A percentile compares a stretch with the other conserved stretches of the same genome.
Conservation (phyloP, 2,113 vertebrate genomes). For the Spea bombifrons region DNA sequence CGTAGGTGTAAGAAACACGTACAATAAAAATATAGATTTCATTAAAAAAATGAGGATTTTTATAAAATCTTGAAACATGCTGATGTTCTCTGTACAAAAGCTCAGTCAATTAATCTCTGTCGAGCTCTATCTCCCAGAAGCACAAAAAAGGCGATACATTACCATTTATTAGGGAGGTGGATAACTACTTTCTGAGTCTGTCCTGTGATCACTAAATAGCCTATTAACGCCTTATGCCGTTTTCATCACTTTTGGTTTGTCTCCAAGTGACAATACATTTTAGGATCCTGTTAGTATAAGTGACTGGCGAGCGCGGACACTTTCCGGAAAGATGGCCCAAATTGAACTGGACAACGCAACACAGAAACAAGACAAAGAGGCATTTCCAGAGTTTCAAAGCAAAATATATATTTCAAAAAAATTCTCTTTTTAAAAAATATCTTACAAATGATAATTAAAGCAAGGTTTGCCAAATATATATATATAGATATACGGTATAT, state of each 20-base stretch:
- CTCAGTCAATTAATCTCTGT: constrained; percentile 41
- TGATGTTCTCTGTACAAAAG: constrained; percentile 15
- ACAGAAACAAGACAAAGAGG: constrained; percentile 57
- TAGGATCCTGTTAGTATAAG: constrained; percentile 12
- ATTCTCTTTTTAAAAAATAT: constrained; percentile 51
- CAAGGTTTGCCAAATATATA: constrained; percentile 49
- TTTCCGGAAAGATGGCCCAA: neutral
- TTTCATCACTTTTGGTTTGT: constrained; percentile 27
- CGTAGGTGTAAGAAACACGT: no score
- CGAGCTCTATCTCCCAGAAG: constrained; percentile 17
- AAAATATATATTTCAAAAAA: constrained; percentile 55
- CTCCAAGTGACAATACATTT: constrained; percentile 23
- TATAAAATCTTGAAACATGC: constrained; percentile 2
- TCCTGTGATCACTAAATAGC: constrained; percentile 29
- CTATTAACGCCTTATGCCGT: constrained; percentile 29
- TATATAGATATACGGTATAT: no score
- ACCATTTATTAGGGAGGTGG: constrained; percentile 38
- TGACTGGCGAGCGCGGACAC: neutral
- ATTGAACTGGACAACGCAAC: constrained; percentile 33
- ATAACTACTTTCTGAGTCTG: constrained; percentile 30
- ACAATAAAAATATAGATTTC: no score
- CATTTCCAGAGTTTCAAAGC: constrained; percentile 50
- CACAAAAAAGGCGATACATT: constrained; percentile 34
- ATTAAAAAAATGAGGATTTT: constrained; percentile 6
- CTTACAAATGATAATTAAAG: constrained; percentile 54